These are phyloP conservation scores for Siderastrea siderea DNA, from an alignment of 92 coral and sea anemone species.

Conservation along the genomic window DNA sequence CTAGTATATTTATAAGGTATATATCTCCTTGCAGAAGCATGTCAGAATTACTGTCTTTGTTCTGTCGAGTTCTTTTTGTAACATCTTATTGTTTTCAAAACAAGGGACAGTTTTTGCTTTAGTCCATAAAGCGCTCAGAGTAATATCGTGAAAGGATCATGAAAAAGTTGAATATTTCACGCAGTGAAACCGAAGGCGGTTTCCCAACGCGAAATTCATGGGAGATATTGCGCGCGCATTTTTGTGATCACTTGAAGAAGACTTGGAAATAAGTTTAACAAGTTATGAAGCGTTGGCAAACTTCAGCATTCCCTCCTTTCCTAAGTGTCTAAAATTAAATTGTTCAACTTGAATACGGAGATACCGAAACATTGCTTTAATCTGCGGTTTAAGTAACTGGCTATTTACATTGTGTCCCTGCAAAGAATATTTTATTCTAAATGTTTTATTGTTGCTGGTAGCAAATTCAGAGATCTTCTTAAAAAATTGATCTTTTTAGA, in stretches of 20 bases:
- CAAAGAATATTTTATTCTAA: neutral
- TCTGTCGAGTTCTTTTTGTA: neutral
- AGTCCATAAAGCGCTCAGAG: neutral
- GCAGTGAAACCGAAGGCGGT: constrained; percentile 23
- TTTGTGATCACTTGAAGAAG: neutral
- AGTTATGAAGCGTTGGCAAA: neutral
- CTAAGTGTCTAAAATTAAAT: neutral
- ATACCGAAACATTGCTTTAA: constrained; percentile 27
- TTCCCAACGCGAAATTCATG: neutral
- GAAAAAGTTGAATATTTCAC: constrained; percentile 3
- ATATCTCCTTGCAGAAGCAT: no score
- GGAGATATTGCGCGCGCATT: neutral
- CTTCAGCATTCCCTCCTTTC: neutral
- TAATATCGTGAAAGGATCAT: neutral
- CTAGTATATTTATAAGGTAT: neutral
- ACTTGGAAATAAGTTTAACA: neutral
- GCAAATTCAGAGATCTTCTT: neutral
- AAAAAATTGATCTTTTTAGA: neutral
- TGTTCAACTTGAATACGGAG: neutral
- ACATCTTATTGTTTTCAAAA: constrained; percentile 1
- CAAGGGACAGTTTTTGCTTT: neutral
- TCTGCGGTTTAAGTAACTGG: constrained; percentile 11
- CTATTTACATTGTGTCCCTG: constrained; percentile 16
- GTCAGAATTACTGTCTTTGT: neutral
- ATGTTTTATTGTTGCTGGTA: neutral